phyloP scores from a whole-genome alignment of 2,888 invertebrate species.

The Nephrotoma guestfalica region DNA sequence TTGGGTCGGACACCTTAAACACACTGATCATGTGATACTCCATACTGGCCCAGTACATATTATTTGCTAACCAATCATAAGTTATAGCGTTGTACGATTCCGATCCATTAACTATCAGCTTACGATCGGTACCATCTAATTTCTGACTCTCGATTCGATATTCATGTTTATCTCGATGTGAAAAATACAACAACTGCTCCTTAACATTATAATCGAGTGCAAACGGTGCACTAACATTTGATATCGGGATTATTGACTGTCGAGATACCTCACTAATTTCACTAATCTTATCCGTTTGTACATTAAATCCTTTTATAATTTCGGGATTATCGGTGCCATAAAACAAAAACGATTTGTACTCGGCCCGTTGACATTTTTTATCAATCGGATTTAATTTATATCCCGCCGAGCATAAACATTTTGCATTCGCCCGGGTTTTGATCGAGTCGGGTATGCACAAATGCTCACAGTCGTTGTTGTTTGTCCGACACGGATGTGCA shows the following conservation, averaged over 20 bases:
- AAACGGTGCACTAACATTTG: slow-evolving; percentile 46
- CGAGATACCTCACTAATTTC: not conserved
- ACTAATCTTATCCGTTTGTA: not conserved
- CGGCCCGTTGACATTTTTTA: slow-evolving; percentile 43
- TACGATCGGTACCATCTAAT: slow-evolving; percentile 41
- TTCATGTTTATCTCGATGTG: slow-evolving; percentile 36
- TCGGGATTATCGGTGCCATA: slow-evolving; percentile 51
- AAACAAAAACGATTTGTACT: slow-evolving; percentile 47
- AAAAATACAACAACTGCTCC: slow-evolving; percentile 47
- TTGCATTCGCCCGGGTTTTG: slow-evolving; percentile 37
- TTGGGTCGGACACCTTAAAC: slow-evolving; percentile 43
- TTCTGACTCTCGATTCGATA: slow-evolving; percentile 49
- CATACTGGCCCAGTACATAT: slow-evolving; percentile 69
- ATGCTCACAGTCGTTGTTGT: slow-evolving; percentile 59
- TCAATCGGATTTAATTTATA: slow-evolving; percentile 40
- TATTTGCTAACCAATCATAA: slow-evolving; percentile 68
- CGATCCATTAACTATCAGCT: slow-evolving; percentile 38
- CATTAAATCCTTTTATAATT: slow-evolving; percentile 49
- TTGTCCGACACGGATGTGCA: slow-evolving; percentile 50
- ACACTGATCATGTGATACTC: slow-evolving; percentile 46
- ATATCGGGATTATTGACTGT: slow-evolving; percentile 50
- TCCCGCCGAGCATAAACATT: slow-evolving; percentile 60
- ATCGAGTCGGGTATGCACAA: slow-evolving; percentile 56
- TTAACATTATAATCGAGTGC: slow-evolving; percentile 53
- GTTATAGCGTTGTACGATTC: slow-evolving; percentile 51